phyloP scores from a whole-genome alignment of 2,888 invertebrate genomes.

The Agriopis aurantiaria region DNA sequence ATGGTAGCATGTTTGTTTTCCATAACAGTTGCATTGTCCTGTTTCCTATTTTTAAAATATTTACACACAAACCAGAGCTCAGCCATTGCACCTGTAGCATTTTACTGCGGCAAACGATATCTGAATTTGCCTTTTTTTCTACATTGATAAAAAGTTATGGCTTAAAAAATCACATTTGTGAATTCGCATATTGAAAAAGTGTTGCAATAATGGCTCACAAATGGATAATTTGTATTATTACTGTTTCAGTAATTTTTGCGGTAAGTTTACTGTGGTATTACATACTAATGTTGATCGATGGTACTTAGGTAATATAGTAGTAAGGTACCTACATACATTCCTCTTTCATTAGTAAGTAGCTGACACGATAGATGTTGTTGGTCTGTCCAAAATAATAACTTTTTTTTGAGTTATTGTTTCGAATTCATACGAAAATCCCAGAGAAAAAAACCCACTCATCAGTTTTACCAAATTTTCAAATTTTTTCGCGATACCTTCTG shows the following conservation, averaged over 20 bases:
- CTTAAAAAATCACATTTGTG: background rate
- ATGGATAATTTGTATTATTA: slow-evolving; percentile 15
- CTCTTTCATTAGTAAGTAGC: no score
- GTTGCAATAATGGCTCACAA: slow-evolving; percentile 12
- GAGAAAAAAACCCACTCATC: no score
- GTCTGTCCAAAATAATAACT: no score
- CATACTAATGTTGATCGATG: no score
- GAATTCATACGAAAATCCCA: no score
- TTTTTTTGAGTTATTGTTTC: no score
- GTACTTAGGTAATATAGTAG: no score
- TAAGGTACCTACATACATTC: no score
- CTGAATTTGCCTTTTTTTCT: background rate
- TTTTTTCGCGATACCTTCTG: no score
- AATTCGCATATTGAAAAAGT: background rate
- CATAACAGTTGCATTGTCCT: slow-evolving; percentile 3
- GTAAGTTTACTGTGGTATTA: slow-evolving; percentile 8
- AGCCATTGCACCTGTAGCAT: background rate
- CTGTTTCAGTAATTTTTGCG: slow-evolving; percentile 7
- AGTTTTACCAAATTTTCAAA: no score
- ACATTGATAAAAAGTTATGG: background rate
- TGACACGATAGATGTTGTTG: no score
- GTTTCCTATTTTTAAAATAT: slow-evolving; percentile 3
- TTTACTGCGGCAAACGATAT: background rate
- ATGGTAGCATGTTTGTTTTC: slow-evolving; percentile 11
- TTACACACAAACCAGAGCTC: background rate